phyloP scores from a whole-genome alignment of 1,140 invertebrate species.

The Drosophila cardini region DNA sequence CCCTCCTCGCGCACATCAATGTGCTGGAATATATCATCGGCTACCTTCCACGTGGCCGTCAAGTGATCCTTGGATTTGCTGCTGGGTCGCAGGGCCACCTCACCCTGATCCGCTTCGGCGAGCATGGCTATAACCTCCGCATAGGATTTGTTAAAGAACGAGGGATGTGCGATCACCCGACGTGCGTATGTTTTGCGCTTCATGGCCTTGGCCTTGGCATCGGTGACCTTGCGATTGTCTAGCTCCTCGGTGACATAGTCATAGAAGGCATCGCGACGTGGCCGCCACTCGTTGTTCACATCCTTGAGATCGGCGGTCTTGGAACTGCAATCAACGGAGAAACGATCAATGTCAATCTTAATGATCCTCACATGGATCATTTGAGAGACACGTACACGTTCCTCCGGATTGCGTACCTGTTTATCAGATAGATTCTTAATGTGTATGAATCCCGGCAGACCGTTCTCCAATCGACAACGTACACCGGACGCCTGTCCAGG shows the following conservation, averaged over 20 bases:
- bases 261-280: constrained; percentile 95
- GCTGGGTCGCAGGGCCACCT: constrained; percentile 97
- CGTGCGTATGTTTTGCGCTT: constrained; percentile 93
- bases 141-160: constrained; percentile 98
- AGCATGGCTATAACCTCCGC: constrained; percentile 96
- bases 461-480: constrained; percentile 95
- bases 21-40: constrained; percentile 97
- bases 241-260: constrained; percentile 93
- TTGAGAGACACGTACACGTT: constrained; percentile 94
- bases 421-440: constrained; percentile 98
- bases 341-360: constrained; percentile 98
- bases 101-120: constrained; percentile 96
- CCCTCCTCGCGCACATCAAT: constrained; percentile 98
- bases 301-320: constrained; percentile 97
- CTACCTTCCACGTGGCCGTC: constrained; percentile 99
- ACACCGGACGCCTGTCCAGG: constrained; percentile 98
- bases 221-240: constrained; percentile 91
- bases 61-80: constrained; percentile 98
- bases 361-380: constrained; percentile 96
- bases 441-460: constrained; percentile 96
- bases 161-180: constrained; percentile 98
- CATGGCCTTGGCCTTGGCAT: constrained; percentile 91
- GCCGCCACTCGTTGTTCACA: constrained; percentile 96
- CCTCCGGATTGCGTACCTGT: constrained; percentile 95
- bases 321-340: constrained; percentile 96